phyloP scores from a whole-genome alignment of 1,140 invertebrate species.

The Drosophila ananassae region DNA sequence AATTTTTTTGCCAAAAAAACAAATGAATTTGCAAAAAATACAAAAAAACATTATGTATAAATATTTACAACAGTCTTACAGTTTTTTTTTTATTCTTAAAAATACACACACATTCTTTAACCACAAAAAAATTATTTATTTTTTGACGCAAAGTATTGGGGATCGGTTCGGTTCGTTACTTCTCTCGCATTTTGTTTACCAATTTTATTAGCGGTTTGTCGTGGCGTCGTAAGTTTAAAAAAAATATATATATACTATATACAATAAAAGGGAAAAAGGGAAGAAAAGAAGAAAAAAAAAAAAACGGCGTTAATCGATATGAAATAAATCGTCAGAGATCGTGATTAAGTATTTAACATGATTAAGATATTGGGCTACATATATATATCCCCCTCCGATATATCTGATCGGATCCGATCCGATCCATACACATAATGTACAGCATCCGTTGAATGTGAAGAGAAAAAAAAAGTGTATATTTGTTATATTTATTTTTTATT shows the following conservation, averaged over 20 bases:
- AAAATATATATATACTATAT: slow-evolving; percentile 10
- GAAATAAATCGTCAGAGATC: slow-evolving; percentile 67
- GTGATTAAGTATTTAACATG: slow-evolving; percentile 73
- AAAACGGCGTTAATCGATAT: slow-evolving; percentile 61
- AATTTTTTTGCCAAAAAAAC: background rate
- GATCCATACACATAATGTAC: slow-evolving; percentile 33
- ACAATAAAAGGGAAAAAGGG: slow-evolving; percentile 13
- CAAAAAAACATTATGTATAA: background rate
- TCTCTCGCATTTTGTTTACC: slow-evolving; percentile 42
- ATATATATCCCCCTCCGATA: slow-evolving; percentile 57
- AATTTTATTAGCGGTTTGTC: slow-evolving; percentile 53
- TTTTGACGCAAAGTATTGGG: background rate
- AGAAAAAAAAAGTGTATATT: background rate
- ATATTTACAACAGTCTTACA: background rate
- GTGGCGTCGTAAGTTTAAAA: slow-evolving; percentile 38
- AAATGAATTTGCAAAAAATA: background rate
- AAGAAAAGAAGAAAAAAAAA: slow-evolving; percentile 9
- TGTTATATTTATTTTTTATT: background rate
- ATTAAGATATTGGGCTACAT: slow-evolving; percentile 64
- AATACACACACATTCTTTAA: slow-evolving; percentile 6
- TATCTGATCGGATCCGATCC: slow-evolving; percentile 53
- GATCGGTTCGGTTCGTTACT: slow-evolving; percentile 13
- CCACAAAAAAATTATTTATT: background rate
- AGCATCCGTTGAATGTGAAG: slow-evolving; percentile 46
- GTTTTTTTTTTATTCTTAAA: background rate